phyloP scores from a whole-genome alignment of 2,888 invertebrate genomes.

The Arctia plantaginis region DNA sequence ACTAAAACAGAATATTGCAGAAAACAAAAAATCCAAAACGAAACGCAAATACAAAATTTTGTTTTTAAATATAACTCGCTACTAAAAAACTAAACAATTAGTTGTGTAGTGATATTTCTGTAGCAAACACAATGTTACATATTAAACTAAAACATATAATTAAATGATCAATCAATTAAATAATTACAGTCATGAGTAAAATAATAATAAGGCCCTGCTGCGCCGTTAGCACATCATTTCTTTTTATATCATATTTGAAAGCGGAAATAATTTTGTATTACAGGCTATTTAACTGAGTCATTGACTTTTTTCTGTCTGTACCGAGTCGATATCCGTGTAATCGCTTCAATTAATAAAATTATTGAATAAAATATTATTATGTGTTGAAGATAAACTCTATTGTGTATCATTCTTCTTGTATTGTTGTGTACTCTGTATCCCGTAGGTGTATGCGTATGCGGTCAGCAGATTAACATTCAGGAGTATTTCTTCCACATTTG shows the following conservation, averaged over 20 bases:
- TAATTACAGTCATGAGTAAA: background rate
- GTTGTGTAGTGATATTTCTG: background rate
- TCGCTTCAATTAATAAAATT: background rate
- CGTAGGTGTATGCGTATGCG: background rate
- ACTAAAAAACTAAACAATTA: too few species aligned
- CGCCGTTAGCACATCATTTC: slow-evolving; percentile 1
- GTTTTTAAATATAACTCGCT: too few species aligned
- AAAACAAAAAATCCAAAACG: too few species aligned
- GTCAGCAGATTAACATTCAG: background rate
- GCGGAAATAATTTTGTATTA: slow-evolving; percentile 35
- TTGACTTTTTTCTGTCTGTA: slow-evolving; percentile 17
- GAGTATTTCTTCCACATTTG: background rate
- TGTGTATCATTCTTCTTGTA: background rate
- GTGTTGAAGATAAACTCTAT: background rate
- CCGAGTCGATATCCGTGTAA: background rate
- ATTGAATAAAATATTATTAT: background rate
- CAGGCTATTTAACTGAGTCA: slow-evolving; percentile 25
- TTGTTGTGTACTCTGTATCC: background rate
- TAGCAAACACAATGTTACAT: background rate
- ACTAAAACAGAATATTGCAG: too few species aligned
- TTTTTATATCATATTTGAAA: slow-evolving; percentile 16
- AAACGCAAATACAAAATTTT: too few species aligned
- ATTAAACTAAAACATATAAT: background rate
- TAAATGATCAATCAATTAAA: background rate
- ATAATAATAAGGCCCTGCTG: slow-evolving; percentile 4